A percentile compares a stretch with the other conserved stretches of the same genome.
Evolutionary conservation across 2,888 invertebrate species (phyloP).

Genomic region (Oxycera nigricornis): DNA sequence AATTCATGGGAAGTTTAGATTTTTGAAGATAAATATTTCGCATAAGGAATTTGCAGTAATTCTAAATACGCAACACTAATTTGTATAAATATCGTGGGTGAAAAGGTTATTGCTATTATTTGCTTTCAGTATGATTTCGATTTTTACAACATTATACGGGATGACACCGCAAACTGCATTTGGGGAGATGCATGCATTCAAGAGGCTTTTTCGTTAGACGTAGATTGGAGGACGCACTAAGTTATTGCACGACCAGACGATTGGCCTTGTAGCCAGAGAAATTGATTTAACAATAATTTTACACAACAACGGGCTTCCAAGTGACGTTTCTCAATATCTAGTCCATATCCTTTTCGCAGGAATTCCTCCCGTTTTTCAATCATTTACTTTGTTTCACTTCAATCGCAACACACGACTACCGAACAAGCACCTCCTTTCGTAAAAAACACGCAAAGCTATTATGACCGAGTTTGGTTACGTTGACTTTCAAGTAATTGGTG

Average conservation of each 20-base stretch:
- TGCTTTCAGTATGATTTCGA: background rate
- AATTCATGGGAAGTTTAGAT: background rate
- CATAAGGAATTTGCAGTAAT: too few species aligned
- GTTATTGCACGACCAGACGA: background rate
- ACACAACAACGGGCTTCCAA: background rate
- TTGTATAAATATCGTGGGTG: background rate
- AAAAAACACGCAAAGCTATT: background rate
- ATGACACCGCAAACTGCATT: background rate
- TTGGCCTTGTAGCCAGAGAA: background rate
- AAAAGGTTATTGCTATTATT: slow-evolving; percentile 26
- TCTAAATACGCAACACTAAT: background rate
- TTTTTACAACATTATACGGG: too few species aligned
- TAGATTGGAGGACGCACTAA: background rate
- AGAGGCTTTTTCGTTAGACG: slow-evolving; percentile 6
- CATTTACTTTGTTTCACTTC: background rate
- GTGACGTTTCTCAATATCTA: background rate
- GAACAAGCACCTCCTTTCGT: background rate
- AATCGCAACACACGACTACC: background rate
- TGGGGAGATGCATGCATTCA: background rate
- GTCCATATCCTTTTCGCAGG: background rate
- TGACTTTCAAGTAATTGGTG: background rate
- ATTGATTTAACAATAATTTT: background rate
- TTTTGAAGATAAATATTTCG: background rate
- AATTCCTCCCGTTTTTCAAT: background rate
- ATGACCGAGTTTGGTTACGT: slow-evolving; percentile 15